phyloP scores from a whole-genome alignment of 2,888 invertebrate genomes.

The Nemotelus nigrinus region DNA sequence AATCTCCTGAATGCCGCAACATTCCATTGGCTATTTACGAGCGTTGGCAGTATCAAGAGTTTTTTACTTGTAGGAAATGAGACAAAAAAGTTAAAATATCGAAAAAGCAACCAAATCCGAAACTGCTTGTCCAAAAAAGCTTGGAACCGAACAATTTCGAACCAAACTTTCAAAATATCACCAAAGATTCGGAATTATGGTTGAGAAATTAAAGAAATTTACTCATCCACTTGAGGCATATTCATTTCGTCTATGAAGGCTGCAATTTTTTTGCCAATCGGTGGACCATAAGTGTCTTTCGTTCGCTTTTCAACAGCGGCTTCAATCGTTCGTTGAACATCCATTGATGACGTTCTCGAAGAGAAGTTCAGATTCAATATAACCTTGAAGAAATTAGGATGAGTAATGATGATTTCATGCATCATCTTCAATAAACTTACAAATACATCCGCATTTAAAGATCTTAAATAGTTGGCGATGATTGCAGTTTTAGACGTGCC shows the following conservation, averaged over 20 bases:
- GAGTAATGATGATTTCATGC: neutral
- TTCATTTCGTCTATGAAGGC: constrained; percentile 95
- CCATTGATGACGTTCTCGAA: constrained; percentile 88
- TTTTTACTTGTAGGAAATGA: too few relatives aligned
- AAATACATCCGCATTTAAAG: constrained; percentile 73
- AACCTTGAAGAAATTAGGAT: constrained; percentile 66
- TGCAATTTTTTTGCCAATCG: constrained; percentile 87
- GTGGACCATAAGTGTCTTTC: constrained; percentile 89
- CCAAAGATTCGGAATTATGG: too few relatives aligned
- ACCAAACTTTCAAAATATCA: too few relatives aligned
- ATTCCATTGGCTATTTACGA: too few relatives aligned
- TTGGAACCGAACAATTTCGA: neutral
- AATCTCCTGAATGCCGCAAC: too few relatives aligned
- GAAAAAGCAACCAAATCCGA: neutral
- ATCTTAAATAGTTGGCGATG: constrained; percentile 81
- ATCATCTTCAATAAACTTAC: constrained; percentile 65
- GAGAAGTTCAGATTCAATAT: constrained; percentile 90
- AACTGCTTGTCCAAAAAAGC: neutral
- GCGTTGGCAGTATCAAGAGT: too few relatives aligned
- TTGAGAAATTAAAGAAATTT: constrained; percentile 18
- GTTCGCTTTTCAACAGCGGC: constrained; percentile 89
- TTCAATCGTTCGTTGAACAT: constrained; percentile 88
- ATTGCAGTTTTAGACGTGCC: constrained; percentile 94
- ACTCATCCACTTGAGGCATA: constrained; percentile 81
- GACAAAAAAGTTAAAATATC: too few relatives aligned